phyloP scores from a whole-genome alignment of 2,888 invertebrate genomes.

The Callyntrura guangdongensis region DNA sequence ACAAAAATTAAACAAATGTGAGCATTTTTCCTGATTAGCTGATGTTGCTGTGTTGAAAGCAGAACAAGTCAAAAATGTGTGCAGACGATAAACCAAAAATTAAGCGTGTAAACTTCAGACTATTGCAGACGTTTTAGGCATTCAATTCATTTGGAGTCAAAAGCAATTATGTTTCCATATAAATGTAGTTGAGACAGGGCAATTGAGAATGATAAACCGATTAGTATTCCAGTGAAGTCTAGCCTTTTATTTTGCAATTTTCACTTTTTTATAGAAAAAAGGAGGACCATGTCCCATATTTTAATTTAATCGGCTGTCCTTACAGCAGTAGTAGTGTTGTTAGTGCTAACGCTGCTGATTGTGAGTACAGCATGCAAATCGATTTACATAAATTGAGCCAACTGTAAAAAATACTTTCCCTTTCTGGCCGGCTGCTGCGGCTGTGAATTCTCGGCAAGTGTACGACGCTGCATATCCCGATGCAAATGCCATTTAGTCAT shows the following conservation, averaged over 20 bases:
- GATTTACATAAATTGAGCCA: too few species aligned
- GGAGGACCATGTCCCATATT: conserved; percentile 10
- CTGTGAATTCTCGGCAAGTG: too few species aligned
- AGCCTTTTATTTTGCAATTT: background rate
- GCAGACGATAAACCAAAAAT: background rate
- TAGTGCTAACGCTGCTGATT: too few species aligned
- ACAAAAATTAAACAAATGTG: background rate
- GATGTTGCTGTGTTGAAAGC: background rate
- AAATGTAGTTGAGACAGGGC: background rate
- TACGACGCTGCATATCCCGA: too few species aligned
- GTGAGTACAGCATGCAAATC: too few species aligned
- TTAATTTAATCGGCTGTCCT: conserved; percentile 6
- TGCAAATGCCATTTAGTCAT: too few species aligned
- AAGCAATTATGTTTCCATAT: background rate
- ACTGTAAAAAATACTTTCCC: too few species aligned
- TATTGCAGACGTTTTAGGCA: background rate
- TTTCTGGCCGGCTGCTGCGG: too few species aligned
- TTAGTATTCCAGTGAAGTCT: background rate
- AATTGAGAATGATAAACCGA: background rate
- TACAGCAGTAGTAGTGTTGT: too few species aligned
- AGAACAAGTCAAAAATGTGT: background rate
- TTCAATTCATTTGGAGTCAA: background rate
- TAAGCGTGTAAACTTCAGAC: background rate
- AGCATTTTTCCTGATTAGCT: background rate
- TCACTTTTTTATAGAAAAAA: conserved; percentile 7